Base-by-base conservation (phyloP, 1,140 invertebrate species). In the Bombus confusus region DNA sequence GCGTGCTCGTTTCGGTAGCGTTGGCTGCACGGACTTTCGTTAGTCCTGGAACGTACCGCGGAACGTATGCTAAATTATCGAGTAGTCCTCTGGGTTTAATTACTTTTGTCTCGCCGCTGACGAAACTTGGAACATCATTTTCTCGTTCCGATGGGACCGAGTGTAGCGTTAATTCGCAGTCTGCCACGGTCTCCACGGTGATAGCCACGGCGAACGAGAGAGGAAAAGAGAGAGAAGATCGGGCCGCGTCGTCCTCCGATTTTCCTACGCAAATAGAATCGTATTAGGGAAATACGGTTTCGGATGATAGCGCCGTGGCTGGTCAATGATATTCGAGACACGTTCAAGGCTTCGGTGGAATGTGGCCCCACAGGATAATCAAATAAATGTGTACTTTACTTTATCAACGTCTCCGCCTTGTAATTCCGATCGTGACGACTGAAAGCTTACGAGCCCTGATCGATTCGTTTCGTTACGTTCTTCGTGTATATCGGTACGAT, bases 11-110 rank as follows among this genome's bases (percentile, higher is more conserved):
- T 3, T 13, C 39, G 9, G 41, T n/a, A 5, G 62, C 5, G 62
- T 3, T 64, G 62, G 64, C 12, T 68, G 34, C 69, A 59, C 71
- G 71, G 41, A 59, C 47, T 85, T 83, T 62, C 80, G 87, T 73
- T 59, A 73, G 69, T 39, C 25, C 31, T 6, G 43, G 47, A 66
- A 76, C 64, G 62, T 80, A 80, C 62, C 80, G 73, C 81, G 74
- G 47, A 87, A 86, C 83, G 86, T 91, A 85, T 90, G 89, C 71
- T 90, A 90, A 90, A 90, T 92, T 91, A 92, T 92, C 86, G 89
- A 92, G 85, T 81, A 86, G 68, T 89, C 91, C 91, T 91, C 47
- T 76, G 85, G 85, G 91, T 73, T 88, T 91, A 92, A 92, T 92
- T 92, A 92, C 89, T 91, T 91, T 85, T 88, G 88, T 88, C 90